A percentile compares a stretch with the other conserved stretches of the same genome.
These are phyloP conservation scores for Colletes collaris DNA, from an alignment of 2,888 invertebrate genomes.

Conservation along the genomic window DNA sequence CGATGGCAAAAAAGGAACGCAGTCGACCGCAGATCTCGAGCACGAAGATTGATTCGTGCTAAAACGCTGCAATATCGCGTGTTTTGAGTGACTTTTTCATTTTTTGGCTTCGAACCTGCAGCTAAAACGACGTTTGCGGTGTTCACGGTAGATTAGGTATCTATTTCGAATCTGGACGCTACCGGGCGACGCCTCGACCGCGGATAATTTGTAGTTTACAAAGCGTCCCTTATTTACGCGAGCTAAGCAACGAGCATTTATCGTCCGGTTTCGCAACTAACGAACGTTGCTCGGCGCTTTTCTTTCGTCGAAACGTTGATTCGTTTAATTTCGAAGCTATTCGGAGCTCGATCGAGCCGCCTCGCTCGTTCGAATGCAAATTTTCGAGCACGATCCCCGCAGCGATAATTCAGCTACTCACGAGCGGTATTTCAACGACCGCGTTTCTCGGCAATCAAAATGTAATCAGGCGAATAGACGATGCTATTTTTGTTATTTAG, in stretches of 20 bases:
- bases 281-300: too few relatives aligned
- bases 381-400: too few relatives aligned
- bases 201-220: background rate
- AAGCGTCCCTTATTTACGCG: background rate
- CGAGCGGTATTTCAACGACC: too few relatives aligned
- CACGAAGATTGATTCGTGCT: conserved; percentile 3
- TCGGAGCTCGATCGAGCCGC: too few relatives aligned
- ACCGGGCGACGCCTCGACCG: too few relatives aligned
- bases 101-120: background rate
- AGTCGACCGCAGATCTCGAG: conserved; percentile 7
- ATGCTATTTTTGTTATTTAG: too few relatives aligned
- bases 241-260: too few relatives aligned
- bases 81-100: background rate
- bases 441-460: too few relatives aligned
- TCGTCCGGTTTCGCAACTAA: background rate
- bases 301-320: background rate
- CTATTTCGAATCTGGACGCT: background rate
- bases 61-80: conserved; percentile 1
- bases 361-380: too few relatives aligned
- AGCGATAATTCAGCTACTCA: too few relatives aligned
- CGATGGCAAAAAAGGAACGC: conserved; percentile 12
- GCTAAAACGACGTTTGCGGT: background rate
- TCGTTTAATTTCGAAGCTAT: background rate
- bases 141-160: conserved; percentile 15
- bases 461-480: too few relatives aligned